These are phyloP conservation scores for Mirza zaza DNA, from an alignment of 2,113 vertebrate species.

Conservation along the genomic window DNA sequence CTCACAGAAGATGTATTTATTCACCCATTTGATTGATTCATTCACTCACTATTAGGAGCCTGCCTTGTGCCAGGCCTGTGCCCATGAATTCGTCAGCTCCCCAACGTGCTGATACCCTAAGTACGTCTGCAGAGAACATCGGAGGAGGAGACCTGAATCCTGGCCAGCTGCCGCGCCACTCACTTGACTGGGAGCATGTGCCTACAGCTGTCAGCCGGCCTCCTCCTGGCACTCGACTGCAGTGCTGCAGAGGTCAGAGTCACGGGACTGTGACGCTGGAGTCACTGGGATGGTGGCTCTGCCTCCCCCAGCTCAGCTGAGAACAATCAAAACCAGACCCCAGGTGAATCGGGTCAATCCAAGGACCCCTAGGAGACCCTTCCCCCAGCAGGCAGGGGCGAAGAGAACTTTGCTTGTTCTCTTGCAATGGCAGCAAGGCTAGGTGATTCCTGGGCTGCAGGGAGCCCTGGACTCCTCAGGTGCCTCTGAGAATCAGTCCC, in stretches of 20 bases:
- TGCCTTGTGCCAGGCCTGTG: neutral
- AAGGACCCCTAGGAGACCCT: neutral
- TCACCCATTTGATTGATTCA: neutral
- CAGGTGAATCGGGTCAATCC: neutral
- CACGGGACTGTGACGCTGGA: neutral
- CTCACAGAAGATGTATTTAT: conserved; percentile 23
- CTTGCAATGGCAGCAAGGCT: neutral
- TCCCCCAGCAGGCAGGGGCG: neutral
- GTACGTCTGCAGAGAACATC: neutral
- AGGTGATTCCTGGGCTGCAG: neutral
- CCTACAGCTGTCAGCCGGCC: neutral
- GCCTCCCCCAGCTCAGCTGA: neutral
- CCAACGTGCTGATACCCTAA: neutral
- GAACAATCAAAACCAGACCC: neutral
- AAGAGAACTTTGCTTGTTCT: neutral
- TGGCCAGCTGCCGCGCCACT: neutral
- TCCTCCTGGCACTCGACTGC: neutral
- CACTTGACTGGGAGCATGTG: conserved; percentile 29
- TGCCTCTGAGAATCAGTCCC: neutral
- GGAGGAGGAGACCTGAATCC: neutral
- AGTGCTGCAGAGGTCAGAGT: neutral
- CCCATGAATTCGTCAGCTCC: neutral
- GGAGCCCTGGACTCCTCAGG: neutral
- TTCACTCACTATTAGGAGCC: neutral
- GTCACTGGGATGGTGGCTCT: neutral